These are phyloP conservation scores for Penaeus chinensis DNA, from an alignment of 1,140 invertebrate genomes.

Conservation along the genomic window DNA sequence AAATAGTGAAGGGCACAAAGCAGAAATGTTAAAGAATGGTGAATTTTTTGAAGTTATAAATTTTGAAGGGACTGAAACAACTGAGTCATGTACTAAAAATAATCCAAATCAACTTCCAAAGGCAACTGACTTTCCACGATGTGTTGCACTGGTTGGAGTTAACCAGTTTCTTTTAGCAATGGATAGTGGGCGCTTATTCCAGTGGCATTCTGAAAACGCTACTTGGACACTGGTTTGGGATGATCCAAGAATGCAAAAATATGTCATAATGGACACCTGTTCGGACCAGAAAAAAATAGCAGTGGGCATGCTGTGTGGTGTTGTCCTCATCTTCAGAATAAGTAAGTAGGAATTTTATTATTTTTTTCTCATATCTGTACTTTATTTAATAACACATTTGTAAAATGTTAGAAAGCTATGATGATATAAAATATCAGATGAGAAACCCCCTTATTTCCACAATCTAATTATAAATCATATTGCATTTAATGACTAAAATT, in stretches of 20 bases:
- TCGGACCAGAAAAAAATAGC: conserved; percentile 26
- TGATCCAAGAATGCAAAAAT: conserved; percentile 42
- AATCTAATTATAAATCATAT: too few species aligned
- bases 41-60: too few species aligned
- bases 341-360: background rate
- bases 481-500: too few species aligned
- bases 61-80: too few species aligned
- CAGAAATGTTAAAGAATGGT: too few species aligned
- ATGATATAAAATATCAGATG: too few species aligned
- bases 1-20: too few species aligned
- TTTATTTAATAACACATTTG: too few species aligned
- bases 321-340: conserved; percentile 27
- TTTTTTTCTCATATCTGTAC: too few species aligned
- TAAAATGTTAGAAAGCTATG: too few species aligned
- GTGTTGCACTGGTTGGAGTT: conserved; percentile 27
- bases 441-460: too few species aligned
- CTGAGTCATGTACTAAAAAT: too few species aligned
- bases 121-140: conserved; percentile 38
- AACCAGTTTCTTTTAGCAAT: conserved; percentile 7
- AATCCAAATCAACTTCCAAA: background rate
- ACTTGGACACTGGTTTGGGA: conserved; percentile 35
- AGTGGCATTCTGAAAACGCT: background rate
- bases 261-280: conserved; percentile 31
- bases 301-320: conserved; percentile 33
- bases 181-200: conserved; percentile 42